Conservation (phyloP, 2,888 invertebrate species). For the Heteromyza rotundicornis region DNA sequence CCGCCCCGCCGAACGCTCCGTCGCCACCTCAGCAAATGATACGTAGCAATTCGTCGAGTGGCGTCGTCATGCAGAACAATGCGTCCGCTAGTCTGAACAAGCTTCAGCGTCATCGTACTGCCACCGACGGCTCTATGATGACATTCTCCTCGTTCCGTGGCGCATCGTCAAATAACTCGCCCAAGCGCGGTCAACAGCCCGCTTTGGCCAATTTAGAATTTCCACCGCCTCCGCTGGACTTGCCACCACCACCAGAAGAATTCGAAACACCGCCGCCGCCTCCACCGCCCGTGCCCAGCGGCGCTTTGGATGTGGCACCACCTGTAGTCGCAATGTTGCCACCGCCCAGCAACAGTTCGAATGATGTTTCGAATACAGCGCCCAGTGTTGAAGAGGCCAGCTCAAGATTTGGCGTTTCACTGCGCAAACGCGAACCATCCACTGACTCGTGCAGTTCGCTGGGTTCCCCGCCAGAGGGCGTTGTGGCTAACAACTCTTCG, state of each 20-base stretch:
- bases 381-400: constrained; percentile 77
- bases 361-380: constrained; percentile 69
- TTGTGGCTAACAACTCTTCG: constrained; percentile 32
- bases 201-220: constrained; percentile 84
- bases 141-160: constrained; percentile 66
- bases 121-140: constrained; percentile 64
- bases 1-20: constrained; percentile 39
- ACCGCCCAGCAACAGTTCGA: constrained; percentile 52
- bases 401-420: constrained; percentile 73
- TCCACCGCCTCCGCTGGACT: constrained; percentile 82
- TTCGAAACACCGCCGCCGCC: constrained; percentile 59
- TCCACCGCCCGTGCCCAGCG: constrained; percentile 43
- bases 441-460: constrained; percentile 67
- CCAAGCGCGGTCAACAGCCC: constrained; percentile 75
- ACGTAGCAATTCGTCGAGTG: constrained; percentile 86
- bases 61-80: constrained; percentile 73
- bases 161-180: constrained; percentile 74
- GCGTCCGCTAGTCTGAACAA: constrained; percentile 68
- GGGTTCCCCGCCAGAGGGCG: constrained; percentile 62
- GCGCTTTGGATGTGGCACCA: constrained; percentile 41
- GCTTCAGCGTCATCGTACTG: constrained; percentile 65
- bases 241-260: constrained; percentile 80
- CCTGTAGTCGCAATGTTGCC: constrained; percentile 26
- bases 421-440: constrained; percentile 71
- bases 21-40: constrained; percentile 75